Evolutionary conservation across 2,797 vertebrate species (phyloP), one percentile per base, ranked within the genome.

Genomic region (Chiloscyllium punctatum): DNA sequence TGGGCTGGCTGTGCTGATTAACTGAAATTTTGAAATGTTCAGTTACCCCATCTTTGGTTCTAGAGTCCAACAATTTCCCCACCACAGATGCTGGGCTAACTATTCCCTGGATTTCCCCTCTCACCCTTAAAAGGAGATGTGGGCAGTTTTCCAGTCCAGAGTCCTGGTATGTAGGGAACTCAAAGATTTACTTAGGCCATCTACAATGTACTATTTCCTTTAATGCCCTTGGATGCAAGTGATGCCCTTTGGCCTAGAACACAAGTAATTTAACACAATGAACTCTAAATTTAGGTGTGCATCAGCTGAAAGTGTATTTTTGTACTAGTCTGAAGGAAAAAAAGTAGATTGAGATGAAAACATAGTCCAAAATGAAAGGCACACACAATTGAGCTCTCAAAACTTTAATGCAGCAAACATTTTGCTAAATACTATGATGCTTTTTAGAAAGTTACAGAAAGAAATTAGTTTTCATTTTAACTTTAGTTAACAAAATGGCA

Each of bases 381-480:
- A 95, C 42, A 95, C 94, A 16, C 51, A 95, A 77, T 77, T 95
- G 69, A 94, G 94, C 71, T 53, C 69, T 74, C 94, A 77, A 95
- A 95, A 53, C 71, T 95, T 95, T 95, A 95, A 95, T 95, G 69
- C 94, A 95, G 94, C 94, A 95, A 95, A 95, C 57, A 25, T 18
- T 95, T 95, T 74, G 94, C 94, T 77, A 95, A 95, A 74, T 95
- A 95, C 94, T 95, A 71, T 90, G 48, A 90, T 51, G 69, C 37
- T 53, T 94, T 94, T 94, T 77, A 95, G 30, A 53, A 72, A 74
- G 66, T 95, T 95, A 95, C 94, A 95, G 68, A 57, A 90, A 91
- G 53, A 94, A 71, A 74, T 95, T 95, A 95, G 94, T 95, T 74
- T 74, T 88, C 11, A 11, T 91, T 91, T 72, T 27, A 92, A 95